phyloP scores from a whole-genome alignment of 2,888 invertebrate genomes.

The Melinaea marsaeus region DNA sequence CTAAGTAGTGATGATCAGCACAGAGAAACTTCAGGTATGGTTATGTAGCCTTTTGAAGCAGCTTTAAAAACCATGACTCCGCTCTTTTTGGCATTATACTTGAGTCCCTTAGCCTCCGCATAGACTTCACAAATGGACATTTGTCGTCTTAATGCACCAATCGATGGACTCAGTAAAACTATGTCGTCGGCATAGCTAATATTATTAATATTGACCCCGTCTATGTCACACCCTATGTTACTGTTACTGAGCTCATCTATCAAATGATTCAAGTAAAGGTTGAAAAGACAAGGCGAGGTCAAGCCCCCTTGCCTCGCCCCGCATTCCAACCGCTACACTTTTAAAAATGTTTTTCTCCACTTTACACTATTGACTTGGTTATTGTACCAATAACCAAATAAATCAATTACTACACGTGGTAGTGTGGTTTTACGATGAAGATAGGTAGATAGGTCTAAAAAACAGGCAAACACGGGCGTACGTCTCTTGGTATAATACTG shows the following conservation, averaged over 20 bases:
- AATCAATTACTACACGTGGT: too few species aligned
- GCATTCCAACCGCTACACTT: slow-evolving; percentile 17
- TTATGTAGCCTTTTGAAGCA: neutral
- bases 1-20: too few species aligned
- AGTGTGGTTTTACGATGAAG: too few species aligned
- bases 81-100: slow-evolving; percentile 11
- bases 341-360: slow-evolving; percentile 3
- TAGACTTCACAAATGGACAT: slow-evolving; percentile 3
- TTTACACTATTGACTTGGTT: neutral
- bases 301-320: slow-evolving; percentile 29
- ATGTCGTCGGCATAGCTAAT: slow-evolving; percentile 29
- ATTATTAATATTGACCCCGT: too few species aligned
- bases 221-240: too few species aligned
- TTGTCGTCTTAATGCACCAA: slow-evolving; percentile 7
- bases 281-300: slow-evolving; percentile 34
- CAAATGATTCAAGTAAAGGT: slow-evolving; percentile 27
- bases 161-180: slow-evolving; percentile 29
- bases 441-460: too few species aligned
- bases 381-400: slow-evolving; percentile 1
- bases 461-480: too few species aligned
- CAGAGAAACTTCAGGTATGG: neutral
- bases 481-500: slow-evolving; percentile 19
- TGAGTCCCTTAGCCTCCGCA: slow-evolving; percentile 13
- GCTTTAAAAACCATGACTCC: slow-evolving; percentile 4
- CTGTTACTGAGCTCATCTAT: slow-evolving; percentile 25